A percentile compares a stretch with the other conserved stretches of the same genome.
phyloP scores from a whole-genome alignment of 2,888 invertebrate species.

The Theretra japonica region DNA sequence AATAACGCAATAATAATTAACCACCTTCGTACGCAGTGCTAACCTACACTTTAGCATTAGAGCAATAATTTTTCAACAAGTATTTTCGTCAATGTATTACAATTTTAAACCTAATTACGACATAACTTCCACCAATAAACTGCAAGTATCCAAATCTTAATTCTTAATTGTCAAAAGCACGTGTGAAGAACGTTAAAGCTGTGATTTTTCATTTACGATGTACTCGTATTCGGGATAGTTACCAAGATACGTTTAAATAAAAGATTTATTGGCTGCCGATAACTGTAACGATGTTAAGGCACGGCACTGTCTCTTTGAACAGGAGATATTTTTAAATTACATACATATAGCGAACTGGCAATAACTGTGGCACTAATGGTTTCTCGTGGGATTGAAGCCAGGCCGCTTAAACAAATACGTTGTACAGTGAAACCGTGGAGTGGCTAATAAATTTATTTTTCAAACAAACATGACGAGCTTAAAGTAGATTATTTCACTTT shows the following conservation, averaged over 20 bases:
- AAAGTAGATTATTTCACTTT: conserved; percentile 40
- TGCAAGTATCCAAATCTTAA: no score
- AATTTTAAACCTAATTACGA: no score
- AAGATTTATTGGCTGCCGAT: background rate
- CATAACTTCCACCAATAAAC: no score
- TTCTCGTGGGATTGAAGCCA: conserved; percentile 43
- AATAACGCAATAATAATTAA: background rate
- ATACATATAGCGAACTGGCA: conserved; percentile 30
- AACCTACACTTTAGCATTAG: no score
- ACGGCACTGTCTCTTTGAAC: conserved; percentile 21
- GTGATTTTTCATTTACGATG: no score
- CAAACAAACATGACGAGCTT: conserved; percentile 44
- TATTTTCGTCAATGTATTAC: no score
- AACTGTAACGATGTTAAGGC: background rate
- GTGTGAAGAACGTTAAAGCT: no score
- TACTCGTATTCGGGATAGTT: no score
- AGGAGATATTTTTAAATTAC: conserved; percentile 35
- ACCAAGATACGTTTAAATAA: background rate
- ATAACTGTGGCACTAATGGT: conserved; percentile 42
- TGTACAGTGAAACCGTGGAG: conserved; percentile 38
- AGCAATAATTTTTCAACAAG: no score
- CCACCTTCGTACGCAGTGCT: no score
- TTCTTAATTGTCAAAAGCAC: no score
- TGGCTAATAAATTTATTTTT: conserved; percentile 47
- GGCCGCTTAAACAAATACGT: conserved; percentile 46